Base-by-base conservation (phyloP, 2,113 vertebrate genomes). In the Bufo gargarizans region DNA sequence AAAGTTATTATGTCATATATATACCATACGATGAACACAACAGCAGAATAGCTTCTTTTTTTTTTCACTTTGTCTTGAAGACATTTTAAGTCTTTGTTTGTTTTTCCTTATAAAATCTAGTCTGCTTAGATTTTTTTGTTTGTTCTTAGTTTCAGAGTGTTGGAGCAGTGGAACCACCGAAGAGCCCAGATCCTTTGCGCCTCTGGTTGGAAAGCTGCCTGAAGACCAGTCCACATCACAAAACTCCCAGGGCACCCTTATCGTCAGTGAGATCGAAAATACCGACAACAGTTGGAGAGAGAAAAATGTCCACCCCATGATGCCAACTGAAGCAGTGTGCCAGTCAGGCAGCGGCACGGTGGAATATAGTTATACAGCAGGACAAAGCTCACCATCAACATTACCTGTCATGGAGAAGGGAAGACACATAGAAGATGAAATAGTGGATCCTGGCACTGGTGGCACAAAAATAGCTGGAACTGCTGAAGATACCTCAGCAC, bases 131-230 rank as follows among this genome's bases (percentile, higher is more conserved):
- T 13, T 12, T 77, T 0, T 45, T 77, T 65, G n/a, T n/a, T 45
- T 72, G 1, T 58, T 4, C 8, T 65, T 84, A 88, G 87, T 88
- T 88, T 55, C 87, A 84, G 87, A 89, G 43, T 89, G 81, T 69
- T 89, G 87, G 87, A 55, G 59, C 47, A 65, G 49, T 16, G 80
- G 56, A 77, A 84, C 77, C 20, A 14, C 80, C 45, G 87, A 88
- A 45, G 80, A 84, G 56, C 69, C 72, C 0, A 76, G 87, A 19
- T 74, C 81, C 19, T 88, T 88, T 63, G 80, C 71, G 45, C 87
- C 87, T 16, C 71, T 88, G 11, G 55, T 80, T 56, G 87, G 87
- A 20, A 84, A 89, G 59, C 61, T 84, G 22, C 72, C 87, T 14
- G 82, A 78, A 89, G 87, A 83, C 6, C 87, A 89, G 16, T 7